These are phyloP conservation scores for Oreohelix idahoensis DNA, from an alignment of 1,140 invertebrate genomes.

Conservation along the genomic window DNA sequence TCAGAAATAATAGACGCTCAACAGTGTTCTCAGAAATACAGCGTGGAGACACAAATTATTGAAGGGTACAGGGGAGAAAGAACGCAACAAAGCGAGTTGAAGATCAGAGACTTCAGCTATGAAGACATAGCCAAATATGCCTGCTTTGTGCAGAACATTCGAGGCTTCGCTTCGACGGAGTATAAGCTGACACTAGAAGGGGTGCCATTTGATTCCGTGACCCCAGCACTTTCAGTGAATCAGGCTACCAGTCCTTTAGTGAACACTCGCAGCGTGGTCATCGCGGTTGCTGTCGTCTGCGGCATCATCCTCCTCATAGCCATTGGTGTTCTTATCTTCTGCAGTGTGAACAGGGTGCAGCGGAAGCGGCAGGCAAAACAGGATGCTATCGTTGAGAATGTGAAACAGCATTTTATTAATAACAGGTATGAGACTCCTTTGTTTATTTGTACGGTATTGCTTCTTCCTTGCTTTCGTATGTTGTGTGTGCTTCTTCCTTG, in stretches of 20 bases:
- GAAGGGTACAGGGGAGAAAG: conserved; percentile 17
- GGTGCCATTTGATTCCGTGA: conserved; percentile 41
- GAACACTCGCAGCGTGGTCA: conserved; percentile 53
- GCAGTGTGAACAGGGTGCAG: conserved; percentile 38
- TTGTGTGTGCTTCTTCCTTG: too few relatives aligned
- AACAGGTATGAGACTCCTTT: conserved; percentile 38
- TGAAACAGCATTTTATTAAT: conserved; percentile 59
- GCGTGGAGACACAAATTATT: conserved; percentile 1
- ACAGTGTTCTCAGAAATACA: conserved; percentile 38
- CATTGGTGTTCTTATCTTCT: conserved; percentile 50
- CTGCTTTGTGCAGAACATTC: conserved; percentile 60
- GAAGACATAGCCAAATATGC: conserved; percentile 59
- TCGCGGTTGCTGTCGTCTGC: conserved; percentile 54
- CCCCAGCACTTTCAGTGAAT: background rate
- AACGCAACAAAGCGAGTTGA: conserved; percentile 31
- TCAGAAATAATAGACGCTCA: conserved; percentile 37
- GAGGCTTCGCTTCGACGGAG: conserved; percentile 48
- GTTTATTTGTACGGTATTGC: too few relatives aligned
- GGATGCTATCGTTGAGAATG: conserved; percentile 51
- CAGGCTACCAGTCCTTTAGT: conserved; percentile 1
- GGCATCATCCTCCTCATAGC: conserved; percentile 54
- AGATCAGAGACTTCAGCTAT: conserved; percentile 52
- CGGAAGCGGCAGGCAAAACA: conserved; percentile 45
- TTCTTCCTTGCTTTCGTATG: too few relatives aligned
- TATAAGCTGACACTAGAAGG: conserved; percentile 56